Conservation (phyloP, 2,888 invertebrate species). For the Neocrepidodera transversa region DNA sequence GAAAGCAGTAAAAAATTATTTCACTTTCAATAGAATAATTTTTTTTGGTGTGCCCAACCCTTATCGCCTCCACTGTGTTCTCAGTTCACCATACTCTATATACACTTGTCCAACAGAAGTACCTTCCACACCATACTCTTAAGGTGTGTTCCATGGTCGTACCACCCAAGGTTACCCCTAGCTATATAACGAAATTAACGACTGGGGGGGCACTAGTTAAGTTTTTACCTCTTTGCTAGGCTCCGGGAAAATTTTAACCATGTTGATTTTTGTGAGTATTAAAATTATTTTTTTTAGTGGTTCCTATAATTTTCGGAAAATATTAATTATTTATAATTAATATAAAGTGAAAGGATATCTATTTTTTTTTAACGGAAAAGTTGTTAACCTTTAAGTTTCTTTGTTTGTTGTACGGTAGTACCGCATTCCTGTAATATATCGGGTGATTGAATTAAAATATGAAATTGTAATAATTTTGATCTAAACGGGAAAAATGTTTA, state of each 20-base stretch:
- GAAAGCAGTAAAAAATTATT: too few species aligned
- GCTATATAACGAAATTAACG: constrained; percentile 56
- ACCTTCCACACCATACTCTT: constrained; percentile 27
- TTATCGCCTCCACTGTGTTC: neutral
- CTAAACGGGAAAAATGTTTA: too few species aligned
- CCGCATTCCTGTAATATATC: constrained; percentile 11
- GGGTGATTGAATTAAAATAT: too few species aligned
- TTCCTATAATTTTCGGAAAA: constrained; percentile 13
- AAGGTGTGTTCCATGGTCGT: constrained; percentile 59
- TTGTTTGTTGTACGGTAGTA: neutral
- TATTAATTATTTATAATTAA: too few species aligned
- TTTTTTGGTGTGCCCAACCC: too few species aligned
- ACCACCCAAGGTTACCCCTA: constrained; percentile 56
- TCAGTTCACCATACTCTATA: neutral
- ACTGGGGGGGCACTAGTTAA: constrained; percentile 58
- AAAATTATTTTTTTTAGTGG: constrained; percentile 25
- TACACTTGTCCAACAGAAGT: constrained; percentile 10
- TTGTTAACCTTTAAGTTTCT: constrained; percentile 11
- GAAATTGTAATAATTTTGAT: too few species aligned
- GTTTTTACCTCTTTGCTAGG: constrained; percentile 56
- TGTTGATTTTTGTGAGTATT: constrained; percentile 56
- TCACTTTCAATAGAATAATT: too few species aligned
- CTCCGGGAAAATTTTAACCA: constrained; percentile 48
- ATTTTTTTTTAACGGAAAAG: neutral
- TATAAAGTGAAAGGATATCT: constrained; percentile 7